phyloP scores from a whole-genome alignment of 2,888 invertebrate species.

The Ashinkailepas kermadecensis region DNA sequence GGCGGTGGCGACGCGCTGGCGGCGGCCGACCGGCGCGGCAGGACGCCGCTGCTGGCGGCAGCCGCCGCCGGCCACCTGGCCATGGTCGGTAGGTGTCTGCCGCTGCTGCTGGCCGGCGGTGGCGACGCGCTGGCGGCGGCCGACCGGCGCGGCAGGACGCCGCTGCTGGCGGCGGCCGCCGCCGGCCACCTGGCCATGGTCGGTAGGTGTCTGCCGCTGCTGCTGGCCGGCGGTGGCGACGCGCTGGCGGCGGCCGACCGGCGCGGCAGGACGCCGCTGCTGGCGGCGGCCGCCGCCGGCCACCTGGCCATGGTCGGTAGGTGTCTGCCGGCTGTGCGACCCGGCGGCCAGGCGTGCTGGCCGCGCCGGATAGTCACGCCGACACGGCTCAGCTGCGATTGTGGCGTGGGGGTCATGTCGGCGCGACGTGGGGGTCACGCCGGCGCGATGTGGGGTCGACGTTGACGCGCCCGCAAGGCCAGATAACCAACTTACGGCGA shows the following conservation, averaged over 20 bases:
- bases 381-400: too few relatives aligned
- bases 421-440: too few relatives aligned
- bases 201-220: neutral
- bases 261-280: neutral
- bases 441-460: too few relatives aligned
- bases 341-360: too few relatives aligned
- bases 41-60: neutral
- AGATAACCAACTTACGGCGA: too few relatives aligned
- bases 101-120: neutral
- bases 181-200: neutral
- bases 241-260: neutral
- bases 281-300: neutral
- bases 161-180: neutral
- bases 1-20: neutral
- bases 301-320: neutral
- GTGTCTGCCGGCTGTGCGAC: neutral
- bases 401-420: too few relatives aligned
- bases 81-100: neutral
- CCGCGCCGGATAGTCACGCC: too few relatives aligned
- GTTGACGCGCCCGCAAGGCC: too few relatives aligned
- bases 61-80: neutral
- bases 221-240: neutral
- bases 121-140: neutral
- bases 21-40: neutral
- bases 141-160: neutral